phyloP scores from a whole-genome alignment of 2,113 vertebrate species.

The Leptobrachium leishanense region DNA sequence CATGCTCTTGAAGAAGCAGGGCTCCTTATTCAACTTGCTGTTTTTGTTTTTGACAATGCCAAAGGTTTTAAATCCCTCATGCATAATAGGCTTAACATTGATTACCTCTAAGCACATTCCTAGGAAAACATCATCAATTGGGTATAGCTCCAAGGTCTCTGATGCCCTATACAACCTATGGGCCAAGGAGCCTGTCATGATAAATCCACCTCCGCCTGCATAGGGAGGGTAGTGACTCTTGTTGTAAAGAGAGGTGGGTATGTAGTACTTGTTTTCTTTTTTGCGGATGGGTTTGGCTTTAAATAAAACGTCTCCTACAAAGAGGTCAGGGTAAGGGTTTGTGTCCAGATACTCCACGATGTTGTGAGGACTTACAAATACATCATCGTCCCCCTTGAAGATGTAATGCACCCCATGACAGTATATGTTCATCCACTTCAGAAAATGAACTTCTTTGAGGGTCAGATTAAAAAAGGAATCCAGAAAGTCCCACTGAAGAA shows the following conservation, averaged over 20 bases:
- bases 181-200: constrained; percentile 82
- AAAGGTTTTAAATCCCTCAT: constrained; percentile 93
- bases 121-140: constrained; percentile 93
- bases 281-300: constrained; percentile 86
- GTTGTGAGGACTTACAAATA: constrained; percentile 86
- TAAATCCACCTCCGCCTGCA: constrained; percentile 89
- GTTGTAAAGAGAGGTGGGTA: constrained; percentile 79
- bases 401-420: constrained; percentile 76
- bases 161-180: constrained; percentile 75
- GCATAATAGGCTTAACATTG: constrained; percentile 76
- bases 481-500: constrained; percentile 94
- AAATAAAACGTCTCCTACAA: constrained; percentile 85
- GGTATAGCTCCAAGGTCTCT: constrained; percentile 83
- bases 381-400: constrained; percentile 93
- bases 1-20: constrained; percentile 90
- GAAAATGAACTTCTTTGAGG: constrained; percentile 93
- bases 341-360: constrained; percentile 85
- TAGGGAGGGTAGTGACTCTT: constrained; percentile 88
- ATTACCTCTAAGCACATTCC: constrained; percentile 94
- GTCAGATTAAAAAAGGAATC: constrained; percentile 98
- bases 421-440: constrained; percentile 91
- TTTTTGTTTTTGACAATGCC: constrained; percentile 87
- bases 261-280: constrained; percentile 94
- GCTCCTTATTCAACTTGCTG: constrained; percentile 92
- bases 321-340: constrained; percentile 69